These are phyloP conservation scores for Ceryle rudis DNA, from an alignment of 2,797 vertebrate genomes.

Conservation along the genomic window DNA sequence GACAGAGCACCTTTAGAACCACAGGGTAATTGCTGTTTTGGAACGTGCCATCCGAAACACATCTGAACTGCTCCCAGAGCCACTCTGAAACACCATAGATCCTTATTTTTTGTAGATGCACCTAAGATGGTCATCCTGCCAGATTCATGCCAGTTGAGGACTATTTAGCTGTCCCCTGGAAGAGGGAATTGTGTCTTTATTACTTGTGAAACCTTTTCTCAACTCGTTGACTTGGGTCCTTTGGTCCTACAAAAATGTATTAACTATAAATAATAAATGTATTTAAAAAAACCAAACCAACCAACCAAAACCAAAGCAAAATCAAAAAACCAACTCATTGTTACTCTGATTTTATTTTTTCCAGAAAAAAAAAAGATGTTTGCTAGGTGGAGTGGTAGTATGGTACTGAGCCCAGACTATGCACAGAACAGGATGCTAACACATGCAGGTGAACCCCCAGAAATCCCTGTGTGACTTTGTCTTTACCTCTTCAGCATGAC, in stretches of 20 bases:
- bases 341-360: neutral
- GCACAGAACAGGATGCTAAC: neutral
- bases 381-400: neutral
- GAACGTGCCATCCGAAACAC: too few relatives aligned
- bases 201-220: neutral
- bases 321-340: neutral
- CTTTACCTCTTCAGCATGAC: neutral
- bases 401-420: fast-evolving
- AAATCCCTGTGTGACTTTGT: neutral
- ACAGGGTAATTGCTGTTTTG: neutral
- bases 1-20: neutral
- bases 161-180: neutral
- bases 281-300: too few relatives aligned
- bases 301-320: too few relatives aligned
- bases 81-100: neutral
- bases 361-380: neutral
- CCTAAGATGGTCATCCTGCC: neutral
- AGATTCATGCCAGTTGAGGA: neutral
- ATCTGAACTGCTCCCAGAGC: neutral
- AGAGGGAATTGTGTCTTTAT: neutral
- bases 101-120: neutral
- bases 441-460: neutral
- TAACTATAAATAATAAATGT: neutral
- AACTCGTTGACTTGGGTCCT: neutral
- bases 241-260: neutral